These are phyloP conservation scores for Brachynemurus nebulosus DNA, from an alignment of 2,888 invertebrate genomes.

Conservation along the genomic window DNA sequence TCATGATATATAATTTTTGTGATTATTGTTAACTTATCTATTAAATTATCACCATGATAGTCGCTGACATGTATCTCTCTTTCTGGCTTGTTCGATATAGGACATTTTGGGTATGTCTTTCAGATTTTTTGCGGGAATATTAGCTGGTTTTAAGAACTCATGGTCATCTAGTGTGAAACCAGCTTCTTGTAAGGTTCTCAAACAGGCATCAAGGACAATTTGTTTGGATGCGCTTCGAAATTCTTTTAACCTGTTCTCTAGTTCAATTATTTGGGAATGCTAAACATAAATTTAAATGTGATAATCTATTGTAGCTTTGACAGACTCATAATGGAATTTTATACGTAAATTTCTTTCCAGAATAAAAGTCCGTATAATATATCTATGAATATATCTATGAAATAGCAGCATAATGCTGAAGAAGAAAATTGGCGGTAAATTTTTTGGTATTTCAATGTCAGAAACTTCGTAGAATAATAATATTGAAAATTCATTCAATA, in stretches of 20 bases:
- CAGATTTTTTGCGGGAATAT: constrained; percentile 25
- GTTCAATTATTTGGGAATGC: constrained; percentile 29
- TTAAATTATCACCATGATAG: constrained; percentile 69
- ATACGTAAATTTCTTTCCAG: too few relatives aligned
- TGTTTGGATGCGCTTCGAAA: constrained; percentile 40
- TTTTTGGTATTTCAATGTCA: too few relatives aligned
- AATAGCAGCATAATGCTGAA: too few relatives aligned
- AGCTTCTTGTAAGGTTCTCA: constrained; percentile 54
- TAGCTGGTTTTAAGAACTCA: constrained; percentile 21
- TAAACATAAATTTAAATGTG: too few relatives aligned
- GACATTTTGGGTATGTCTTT: constrained; percentile 48
- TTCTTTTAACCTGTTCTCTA: constrained; percentile 26
- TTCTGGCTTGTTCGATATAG: constrained; percentile 76
- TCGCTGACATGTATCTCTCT: constrained; percentile 64
- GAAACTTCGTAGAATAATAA: too few relatives aligned
- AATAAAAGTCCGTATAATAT: too few relatives aligned
- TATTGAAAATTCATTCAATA: too few relatives aligned
- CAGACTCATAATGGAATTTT: too few relatives aligned
- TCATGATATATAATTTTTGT: background rate
- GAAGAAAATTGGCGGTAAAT: too few relatives aligned
- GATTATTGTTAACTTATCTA: too few relatives aligned
- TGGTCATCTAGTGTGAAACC: constrained; percentile 71
- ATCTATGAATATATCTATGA: too few relatives aligned
- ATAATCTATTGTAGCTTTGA: too few relatives aligned
- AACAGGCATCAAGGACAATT: constrained; percentile 53